Base-by-base conservation (phyloP, 2,888 invertebrate species). In the Eupithecia abbreviata region DNA sequence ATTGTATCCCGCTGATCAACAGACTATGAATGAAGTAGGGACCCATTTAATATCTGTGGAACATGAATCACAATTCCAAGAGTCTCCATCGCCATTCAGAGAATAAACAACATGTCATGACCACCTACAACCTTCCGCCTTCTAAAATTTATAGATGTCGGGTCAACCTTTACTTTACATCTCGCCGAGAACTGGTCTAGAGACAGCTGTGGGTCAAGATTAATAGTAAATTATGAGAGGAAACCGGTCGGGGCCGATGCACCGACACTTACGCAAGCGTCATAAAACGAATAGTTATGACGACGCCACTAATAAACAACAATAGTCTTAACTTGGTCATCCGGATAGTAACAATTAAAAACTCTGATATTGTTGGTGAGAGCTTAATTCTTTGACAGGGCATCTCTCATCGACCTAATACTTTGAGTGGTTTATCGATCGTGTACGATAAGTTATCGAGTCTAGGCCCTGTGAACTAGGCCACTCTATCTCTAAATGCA, bases 131-230 rank as follows among this genome's bases (percentile, higher is more conserved):
- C 67, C 87, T 90, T 91, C 89, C 90, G 89, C 81, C 85, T 83
- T 81, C 75, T 78, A 86, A 85, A 86, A 87, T 82, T 84, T 85
- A 85, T 85, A 86, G 85, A 87, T 85, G 81, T 83, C 85, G 84
- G 86, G 85, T 87, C 87, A 87, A 82, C 82, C 85, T 86, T 18
- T 43, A 15, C 66, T 67, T 85, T 81, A 80, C 81, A 84, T 83
- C 84, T 79, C 73, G 82, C 87, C 84, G 81, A 86, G 85, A 90
- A 91, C 91, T 90, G 88, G 90, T 89, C 87, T 83, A 74, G 69
- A 84, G 85, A 88, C 91, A 89, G 87, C 91, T 93, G 90, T 93
- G 92, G 94, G 94, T 94, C 94, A 94, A 93, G 91, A 93, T 92
- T 92, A 91, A 89, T 89, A 88, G 90, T 90, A 91, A 92, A 90